A percentile compares a stretch with the other conserved stretches of the same genome.
Conservation (phyloP, 2,888 invertebrate species). For the Apocheima hispidaria region DNA sequence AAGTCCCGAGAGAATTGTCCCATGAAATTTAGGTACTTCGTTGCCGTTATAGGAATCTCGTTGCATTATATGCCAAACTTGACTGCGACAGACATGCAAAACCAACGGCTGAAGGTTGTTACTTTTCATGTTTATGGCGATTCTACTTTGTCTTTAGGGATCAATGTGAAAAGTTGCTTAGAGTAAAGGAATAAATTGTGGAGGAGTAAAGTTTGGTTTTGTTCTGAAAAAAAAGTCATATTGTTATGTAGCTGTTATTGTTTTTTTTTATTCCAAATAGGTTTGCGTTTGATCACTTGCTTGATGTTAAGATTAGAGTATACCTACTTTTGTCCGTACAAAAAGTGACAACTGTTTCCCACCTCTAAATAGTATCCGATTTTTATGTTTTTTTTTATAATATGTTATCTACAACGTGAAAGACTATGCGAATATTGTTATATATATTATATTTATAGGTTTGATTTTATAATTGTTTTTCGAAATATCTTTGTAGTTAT, state of each 20-base stretch:
- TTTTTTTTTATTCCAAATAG: not conserved
- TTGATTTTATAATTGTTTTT: too few species aligned
- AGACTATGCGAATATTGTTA: too few species aligned
- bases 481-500: too few species aligned
- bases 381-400: too few species aligned
- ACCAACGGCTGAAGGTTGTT: conserved; percentile 2
- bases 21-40: conserved; percentile 13
- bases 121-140: conserved; percentile 2
- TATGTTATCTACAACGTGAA: too few species aligned
- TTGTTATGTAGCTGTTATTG: too few species aligned
- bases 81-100: conserved; percentile 1
- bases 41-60: conserved; percentile 18
- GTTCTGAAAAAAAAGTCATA: not conserved
- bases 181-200: conserved; percentile 1
- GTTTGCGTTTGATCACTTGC: too few species aligned
- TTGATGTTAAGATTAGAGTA: too few species aligned
- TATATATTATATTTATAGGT: too few species aligned
- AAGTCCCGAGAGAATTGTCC: conserved; percentile 29
- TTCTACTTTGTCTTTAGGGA: conserved; percentile 6
- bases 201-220: not conserved
- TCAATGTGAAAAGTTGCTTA: not conserved
- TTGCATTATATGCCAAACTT: conserved; percentile 26
- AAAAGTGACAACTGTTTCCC: too few species aligned
- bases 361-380: too few species aligned
- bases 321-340: too few species aligned